Evolutionary conservation across 2,113 vertebrate species (phyloP).

Genomic region (Antechinus stuartii): DNA sequence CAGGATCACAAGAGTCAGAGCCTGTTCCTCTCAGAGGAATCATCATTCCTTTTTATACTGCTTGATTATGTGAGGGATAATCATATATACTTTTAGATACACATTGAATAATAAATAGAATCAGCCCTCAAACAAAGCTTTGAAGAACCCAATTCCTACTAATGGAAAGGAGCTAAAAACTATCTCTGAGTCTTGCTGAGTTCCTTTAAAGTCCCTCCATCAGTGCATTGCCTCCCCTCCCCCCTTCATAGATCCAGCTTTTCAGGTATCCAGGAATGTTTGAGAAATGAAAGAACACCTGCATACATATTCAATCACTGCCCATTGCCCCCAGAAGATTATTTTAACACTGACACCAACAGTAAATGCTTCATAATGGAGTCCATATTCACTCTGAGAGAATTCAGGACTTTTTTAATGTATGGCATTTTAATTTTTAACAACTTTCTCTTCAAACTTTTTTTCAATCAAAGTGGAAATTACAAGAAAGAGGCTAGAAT

Average conservation of each 20-base stretch:
- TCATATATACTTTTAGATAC: not conserved
- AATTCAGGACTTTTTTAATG: not conserved
- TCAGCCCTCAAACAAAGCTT: not conserved
- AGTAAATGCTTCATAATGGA: not conserved
- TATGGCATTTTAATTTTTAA: not conserved
- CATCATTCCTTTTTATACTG: not conserved
- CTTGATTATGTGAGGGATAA: not conserved
- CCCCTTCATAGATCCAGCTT: not conserved
- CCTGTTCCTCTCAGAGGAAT: not conserved
- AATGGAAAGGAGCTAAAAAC: not conserved
- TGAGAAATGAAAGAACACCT: not conserved
- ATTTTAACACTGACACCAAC: not conserved
- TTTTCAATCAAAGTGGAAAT: not conserved
- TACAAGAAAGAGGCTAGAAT: not conserved
- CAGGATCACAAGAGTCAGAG: not conserved
- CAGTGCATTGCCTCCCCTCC: not conserved
- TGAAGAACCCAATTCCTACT: not conserved
- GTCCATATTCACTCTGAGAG: not conserved
- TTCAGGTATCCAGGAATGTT: not conserved
- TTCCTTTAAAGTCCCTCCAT: constrained; percentile 3
- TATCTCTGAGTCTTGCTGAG: not conserved
- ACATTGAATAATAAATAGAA: not conserved
- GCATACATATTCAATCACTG: not conserved
- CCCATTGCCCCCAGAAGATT: not conserved
- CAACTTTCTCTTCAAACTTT: not conserved